Evolutionary conservation across 2,888 invertebrate species (phyloP).

Genomic region (Parascotia fuliginaria): DNA sequence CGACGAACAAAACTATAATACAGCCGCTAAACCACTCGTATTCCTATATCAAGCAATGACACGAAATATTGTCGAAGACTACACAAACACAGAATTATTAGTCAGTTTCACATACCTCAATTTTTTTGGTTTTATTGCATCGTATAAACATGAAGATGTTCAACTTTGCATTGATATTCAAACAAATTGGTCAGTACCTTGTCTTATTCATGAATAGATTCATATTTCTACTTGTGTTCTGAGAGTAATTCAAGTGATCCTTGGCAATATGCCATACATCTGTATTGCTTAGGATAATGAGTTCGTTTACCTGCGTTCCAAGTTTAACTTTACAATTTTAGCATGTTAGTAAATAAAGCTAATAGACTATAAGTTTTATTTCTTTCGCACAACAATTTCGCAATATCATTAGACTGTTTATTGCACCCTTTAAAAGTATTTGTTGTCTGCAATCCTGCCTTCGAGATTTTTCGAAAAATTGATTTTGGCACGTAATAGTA

Average conservation of each 20-base stretch:
- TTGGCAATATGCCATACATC: slow-evolving; percentile 36
- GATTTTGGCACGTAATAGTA: too few species aligned
- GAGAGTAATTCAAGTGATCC: slow-evolving; percentile 8
- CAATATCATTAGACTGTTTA: neutral
- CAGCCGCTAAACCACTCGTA: neutral
- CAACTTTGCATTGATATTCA: slow-evolving; percentile 3
- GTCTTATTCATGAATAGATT: slow-evolving; percentile 10
- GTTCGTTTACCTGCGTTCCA: slow-evolving; percentile 37
- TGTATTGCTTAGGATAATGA: slow-evolving; percentile 27
- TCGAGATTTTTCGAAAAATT: too few species aligned
- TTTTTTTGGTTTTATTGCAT: neutral
- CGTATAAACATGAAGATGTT: neutral
- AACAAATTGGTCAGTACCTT: slow-evolving; percentile 1
- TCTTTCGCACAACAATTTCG: neutral
- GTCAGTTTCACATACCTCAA: neutral
- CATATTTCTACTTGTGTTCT: slow-evolving; percentile 13
- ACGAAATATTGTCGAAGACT: neutral
- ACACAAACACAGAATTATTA: neutral
- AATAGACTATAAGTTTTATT: neutral
- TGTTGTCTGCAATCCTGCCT: neutral
- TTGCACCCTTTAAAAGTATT: neutral
- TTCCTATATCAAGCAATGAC: neutral
- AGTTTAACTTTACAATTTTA: slow-evolving; percentile 10
- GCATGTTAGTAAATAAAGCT: neutral
- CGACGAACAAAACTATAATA: neutral